Percentiles rank a stretch among this genome's conserved stretches.
phyloP scores from a whole-genome alignment of 1,140 invertebrate genomes.

The Lithobius niger region DNA sequence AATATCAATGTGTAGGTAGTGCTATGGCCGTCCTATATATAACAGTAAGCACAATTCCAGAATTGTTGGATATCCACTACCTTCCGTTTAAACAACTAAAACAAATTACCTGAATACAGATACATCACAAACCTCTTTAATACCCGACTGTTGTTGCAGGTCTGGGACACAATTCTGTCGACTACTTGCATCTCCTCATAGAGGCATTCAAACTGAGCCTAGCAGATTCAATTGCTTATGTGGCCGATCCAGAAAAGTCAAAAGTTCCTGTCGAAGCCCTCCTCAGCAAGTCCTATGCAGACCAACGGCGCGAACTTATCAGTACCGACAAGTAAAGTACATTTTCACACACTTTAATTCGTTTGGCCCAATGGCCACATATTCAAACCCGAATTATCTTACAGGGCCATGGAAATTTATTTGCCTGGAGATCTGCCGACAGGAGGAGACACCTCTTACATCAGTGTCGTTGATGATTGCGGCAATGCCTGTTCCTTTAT shows the following conservation, averaged over 20 bases:
- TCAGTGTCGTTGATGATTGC: constrained; percentile 29
- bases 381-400: too few relatives aligned
- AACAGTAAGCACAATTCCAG: too few relatives aligned
- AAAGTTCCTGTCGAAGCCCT: constrained; percentile 24
- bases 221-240: constrained; percentile 27
- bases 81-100: neutral
- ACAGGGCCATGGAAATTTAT: constrained; percentile 26
- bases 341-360: too few relatives aligned
- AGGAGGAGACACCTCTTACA: constrained; percentile 34
- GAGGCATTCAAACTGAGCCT: constrained; percentile 30
- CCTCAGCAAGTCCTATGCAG: constrained; percentile 29
- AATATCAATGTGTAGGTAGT: too few relatives aligned
- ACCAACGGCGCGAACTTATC: constrained; percentile 24
- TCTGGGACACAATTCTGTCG: constrained; percentile 20
- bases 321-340: too few relatives aligned
- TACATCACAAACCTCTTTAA: too few relatives aligned
- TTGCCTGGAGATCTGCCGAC: constrained; percentile 25
- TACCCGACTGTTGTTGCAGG: constrained; percentile 12
- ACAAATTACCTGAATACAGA: too few relatives aligned
- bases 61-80: neutral
- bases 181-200: constrained; percentile 30
- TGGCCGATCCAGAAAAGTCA: constrained; percentile 29
- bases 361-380: too few relatives aligned
- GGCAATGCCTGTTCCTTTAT: constrained; percentile 30
- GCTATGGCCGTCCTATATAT: too few relatives aligned